Conservation (phyloP, 2,113 vertebrate genomes). For the Antechinus stuartii region DNA sequence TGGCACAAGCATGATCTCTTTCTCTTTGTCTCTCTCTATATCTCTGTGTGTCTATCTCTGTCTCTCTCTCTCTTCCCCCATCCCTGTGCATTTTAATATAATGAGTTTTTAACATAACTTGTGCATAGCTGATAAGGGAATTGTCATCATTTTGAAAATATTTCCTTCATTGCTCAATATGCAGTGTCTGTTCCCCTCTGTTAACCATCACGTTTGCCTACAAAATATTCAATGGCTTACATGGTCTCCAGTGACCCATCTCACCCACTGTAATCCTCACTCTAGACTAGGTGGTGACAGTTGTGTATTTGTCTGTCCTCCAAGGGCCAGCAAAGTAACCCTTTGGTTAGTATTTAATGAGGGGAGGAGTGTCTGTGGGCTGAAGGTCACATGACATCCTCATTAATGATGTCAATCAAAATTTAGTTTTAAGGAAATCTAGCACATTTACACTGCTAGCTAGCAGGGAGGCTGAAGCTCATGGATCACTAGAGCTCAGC, state of each 20-base stretch:
- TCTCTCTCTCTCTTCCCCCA: background rate
- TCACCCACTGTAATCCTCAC: background rate
- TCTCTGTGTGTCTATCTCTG: no score
- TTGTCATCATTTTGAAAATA: background rate
- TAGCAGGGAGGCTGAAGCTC: background rate
- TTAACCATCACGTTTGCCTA: background rate
- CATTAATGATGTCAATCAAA: background rate
- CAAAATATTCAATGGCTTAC: background rate
- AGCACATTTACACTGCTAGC: background rate
- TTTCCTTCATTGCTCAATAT: background rate
- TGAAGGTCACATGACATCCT: background rate
- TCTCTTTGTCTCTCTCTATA: no score
- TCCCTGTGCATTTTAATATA: background rate
- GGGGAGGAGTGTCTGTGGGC: background rate
- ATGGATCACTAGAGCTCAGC: background rate
- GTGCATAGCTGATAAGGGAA: background rate
- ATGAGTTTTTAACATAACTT: background rate
- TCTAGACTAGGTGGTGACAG: background rate
- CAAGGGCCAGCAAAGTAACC: background rate
- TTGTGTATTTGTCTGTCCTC: background rate
- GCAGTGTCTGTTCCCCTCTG: background rate
- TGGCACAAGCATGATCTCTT: background rate
- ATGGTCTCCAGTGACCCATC: background rate
- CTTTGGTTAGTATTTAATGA: background rate
- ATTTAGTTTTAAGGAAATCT: background rate